Evolutionary conservation across 2,113 vertebrate species (phyloP), one percentile per base, ranked within the genome.

Genomic region (Brachyhypopomus gauderio): DNA sequence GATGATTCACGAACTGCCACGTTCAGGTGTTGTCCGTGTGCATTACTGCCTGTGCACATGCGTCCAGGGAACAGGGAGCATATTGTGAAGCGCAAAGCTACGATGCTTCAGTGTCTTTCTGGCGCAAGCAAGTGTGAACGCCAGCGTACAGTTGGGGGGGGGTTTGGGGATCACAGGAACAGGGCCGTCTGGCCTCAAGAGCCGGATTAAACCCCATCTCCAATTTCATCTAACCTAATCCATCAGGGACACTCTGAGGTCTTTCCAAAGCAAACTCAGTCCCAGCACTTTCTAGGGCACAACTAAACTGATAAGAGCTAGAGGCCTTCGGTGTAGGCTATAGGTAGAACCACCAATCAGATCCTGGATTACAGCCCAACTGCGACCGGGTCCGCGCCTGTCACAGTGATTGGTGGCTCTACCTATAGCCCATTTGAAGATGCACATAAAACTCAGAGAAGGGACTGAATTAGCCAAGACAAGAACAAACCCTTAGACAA

Each of bases 151-250:
- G 17, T 30, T 30, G 30, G 30, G 30, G 3, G 30, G 30, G 30
- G 30, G 30, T 30, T 30, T 1, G 30, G 30, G 30, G 30, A 30
- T 30, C 30, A 30, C 17, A 22, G 64, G 41, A 73, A 55, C 77
- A 66, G 34, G 36, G 58, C 27, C 76, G 63, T 9, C 27, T 56
- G 80, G 69, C 73, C 59, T 77, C 69, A 63, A 72, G 52, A 83
- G 75, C 69, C 34, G 69, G 77, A 85, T 76, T 72, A 75, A 85
- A 71, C 77, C 22, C 75, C 63, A 72, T 67, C 72, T 74, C 71
- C 60, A 66, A 56, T 79, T 79, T 79, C 67, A 79, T 72, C 70
- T 38, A 48, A 71, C 66, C 17, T 79, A 71, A 79, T 79, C 77
- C 67, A 22, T 20, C 3, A 38, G 71, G 71, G 73, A 20, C 41